Evolutionary conservation across 2,888 invertebrate genomes (phyloP), one percentile per base, ranked within the genome.

Genomic region (Tuberolachnus salignus): DNA sequence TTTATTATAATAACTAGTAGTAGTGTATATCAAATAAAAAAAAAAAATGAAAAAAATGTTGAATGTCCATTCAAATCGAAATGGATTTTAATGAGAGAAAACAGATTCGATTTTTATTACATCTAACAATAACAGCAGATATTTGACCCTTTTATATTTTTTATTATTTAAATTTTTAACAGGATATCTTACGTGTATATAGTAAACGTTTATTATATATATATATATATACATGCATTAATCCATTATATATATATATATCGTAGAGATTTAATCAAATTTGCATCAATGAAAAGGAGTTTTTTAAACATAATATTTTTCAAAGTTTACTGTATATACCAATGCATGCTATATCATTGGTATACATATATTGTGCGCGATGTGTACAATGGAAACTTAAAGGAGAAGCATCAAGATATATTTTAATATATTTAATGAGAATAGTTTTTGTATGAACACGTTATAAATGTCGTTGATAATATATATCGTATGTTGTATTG

Each of bases 241-340:
- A n/a, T n/a, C n/a, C n/a, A 64, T 9, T 61, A 8, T 44, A 21
- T 44, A 9, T 64, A 23, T 6, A 49, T 26, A 21, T n/a, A 51
- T 67, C 26, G 46, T 13, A 13, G 51, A 26, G 34, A 67, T 67
- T 67, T 67, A 67, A 67, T 67, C 67, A 67, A 67, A 67, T 51
- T 49, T n/a, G 14, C 8, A 26, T 49, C 49, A 14, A 66, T 26
- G 51, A 6, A 14, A n/a, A 19, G 51, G 21, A 19, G 51, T 0
- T 51, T 66, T n/a, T 67, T 49, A 67, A 51, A 16, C 26, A 67
- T 67, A 26, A 26, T 51, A n/a, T 26, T 26, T 26, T 26, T 49
- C 49, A 66, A 66, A 66, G 49, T 51, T 51, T 26, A 21, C 10
- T 9, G 16, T n/a, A 66, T 23, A 10, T 49, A 49, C 4, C 14